phyloP scores from a whole-genome alignment of 2,113 vertebrate species.

The Ariopsis seemanni region DNA sequence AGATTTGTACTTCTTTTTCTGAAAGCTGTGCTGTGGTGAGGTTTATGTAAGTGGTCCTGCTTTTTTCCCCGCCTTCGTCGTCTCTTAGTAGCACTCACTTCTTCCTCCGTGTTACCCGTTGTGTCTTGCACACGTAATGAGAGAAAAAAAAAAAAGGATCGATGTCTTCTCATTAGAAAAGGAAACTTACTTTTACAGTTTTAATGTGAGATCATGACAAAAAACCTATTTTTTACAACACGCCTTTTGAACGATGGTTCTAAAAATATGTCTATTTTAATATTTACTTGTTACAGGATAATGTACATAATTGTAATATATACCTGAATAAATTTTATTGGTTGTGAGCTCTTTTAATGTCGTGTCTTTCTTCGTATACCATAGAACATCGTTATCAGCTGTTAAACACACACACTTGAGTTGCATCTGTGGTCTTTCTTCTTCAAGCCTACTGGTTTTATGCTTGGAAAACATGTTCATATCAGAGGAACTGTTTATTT shows the following conservation, averaged over 20 bases:
- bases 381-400: background rate
- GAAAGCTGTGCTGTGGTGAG: slow-evolving; percentile 73
- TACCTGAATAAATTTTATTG: slow-evolving; percentile 99
- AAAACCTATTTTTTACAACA: slow-evolving; percentile 90
- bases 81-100: slow-evolving; percentile 68
- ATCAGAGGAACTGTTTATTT: background rate
- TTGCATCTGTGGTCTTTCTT: background rate
- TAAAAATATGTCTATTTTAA: slow-evolving; percentile 99
- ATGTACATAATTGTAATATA: slow-evolving; percentile 99
- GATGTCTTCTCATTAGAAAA: slow-evolving; percentile 76
- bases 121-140: slow-evolving; percentile 72
- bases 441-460: background rate
- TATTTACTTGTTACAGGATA: slow-evolving; percentile 94
- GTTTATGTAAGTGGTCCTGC: slow-evolving; percentile 74
- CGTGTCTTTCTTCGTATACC: background rate
- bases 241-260: slow-evolving; percentile 96
- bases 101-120: slow-evolving; percentile 79
- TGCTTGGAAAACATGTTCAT: background rate
- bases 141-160: slow-evolving; percentile 62
- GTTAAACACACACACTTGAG: background rate
- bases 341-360: slow-evolving; percentile 75
- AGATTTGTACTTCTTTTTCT: slow-evolving; percentile 71
- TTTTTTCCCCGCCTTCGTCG: slow-evolving; percentile 70
- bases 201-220: slow-evolving; percentile 84
- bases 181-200: slow-evolving; percentile 74